phyloP scores from a whole-genome alignment of 2,113 vertebrate species.

The Xenopus laevis region DNA sequence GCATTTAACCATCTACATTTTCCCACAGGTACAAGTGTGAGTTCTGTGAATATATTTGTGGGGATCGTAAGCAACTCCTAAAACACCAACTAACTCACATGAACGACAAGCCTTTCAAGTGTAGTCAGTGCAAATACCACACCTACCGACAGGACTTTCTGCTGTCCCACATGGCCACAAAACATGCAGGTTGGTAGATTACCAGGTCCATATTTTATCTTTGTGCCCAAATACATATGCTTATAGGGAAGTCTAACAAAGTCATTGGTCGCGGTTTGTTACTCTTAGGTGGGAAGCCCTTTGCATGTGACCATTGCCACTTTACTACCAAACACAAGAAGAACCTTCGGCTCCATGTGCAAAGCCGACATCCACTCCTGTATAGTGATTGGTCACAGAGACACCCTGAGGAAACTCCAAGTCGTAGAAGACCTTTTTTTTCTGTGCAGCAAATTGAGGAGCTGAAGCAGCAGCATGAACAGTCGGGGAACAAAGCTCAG shows the following conservation, averaged over 20 bases:
- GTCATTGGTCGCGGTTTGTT: background rate
- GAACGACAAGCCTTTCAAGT: constrained; percentile 91
- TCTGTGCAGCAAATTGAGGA: constrained; percentile 93
- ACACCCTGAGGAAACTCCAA: constrained; percentile 83
- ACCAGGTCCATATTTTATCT: background rate
- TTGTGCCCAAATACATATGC: constrained; percentile 54
- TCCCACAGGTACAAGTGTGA: constrained; percentile 92
- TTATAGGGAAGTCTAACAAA: too few relatives aligned
- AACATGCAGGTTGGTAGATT: constrained; percentile 81
- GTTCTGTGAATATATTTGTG: constrained; percentile 91
- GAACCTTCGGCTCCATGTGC: constrained; percentile 88
- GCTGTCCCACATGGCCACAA: constrained; percentile 90
- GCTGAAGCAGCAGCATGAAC: constrained; percentile 83
- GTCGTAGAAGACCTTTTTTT: constrained; percentile 83
- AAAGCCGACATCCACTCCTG: constrained; percentile 78
- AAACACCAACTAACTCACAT: constrained; percentile 95
- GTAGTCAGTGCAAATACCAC: constrained; percentile 89
- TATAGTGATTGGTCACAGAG: constrained; percentile 83
- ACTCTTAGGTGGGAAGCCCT: constrained; percentile 83
- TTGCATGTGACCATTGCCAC: constrained; percentile 89
- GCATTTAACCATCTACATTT: too few relatives aligned
- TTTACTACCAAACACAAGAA: constrained; percentile 95
- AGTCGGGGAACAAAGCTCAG: constrained; percentile 48
- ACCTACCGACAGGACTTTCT: constrained; percentile 93
- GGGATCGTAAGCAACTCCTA: constrained; percentile 90